phyloP scores from a whole-genome alignment of 92 coral and sea anemone species.

The Siderastrea siderea region DNA sequence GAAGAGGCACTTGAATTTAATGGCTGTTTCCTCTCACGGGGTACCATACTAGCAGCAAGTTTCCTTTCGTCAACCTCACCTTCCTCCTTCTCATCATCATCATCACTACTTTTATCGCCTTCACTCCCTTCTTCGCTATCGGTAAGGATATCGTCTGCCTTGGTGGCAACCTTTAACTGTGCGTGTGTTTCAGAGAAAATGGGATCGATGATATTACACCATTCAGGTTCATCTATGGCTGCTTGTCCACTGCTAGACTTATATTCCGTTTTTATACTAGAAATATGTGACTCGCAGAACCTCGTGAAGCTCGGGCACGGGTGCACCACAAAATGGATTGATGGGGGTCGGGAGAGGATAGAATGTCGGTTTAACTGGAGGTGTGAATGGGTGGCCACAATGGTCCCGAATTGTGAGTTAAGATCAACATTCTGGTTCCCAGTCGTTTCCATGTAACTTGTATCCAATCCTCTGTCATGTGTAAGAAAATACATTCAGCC shows the following conservation, averaged over 20 bases:
- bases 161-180: slow-evolving; percentile 54
- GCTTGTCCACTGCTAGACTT: slow-evolving; percentile 60
- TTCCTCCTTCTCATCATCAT: slow-evolving; percentile 2
- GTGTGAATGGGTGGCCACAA: no score
- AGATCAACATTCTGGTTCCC: no score
- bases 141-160: slow-evolving; percentile 42
- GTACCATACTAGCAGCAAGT: neutral
- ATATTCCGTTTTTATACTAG: no score
- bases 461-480: no score
- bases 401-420: no score
- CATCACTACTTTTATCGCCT: slow-evolving; percentile 1
- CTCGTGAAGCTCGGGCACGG: no score
- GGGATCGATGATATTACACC: slow-evolving; percentile 63
- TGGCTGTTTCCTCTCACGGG: slow-evolving; percentile 31
- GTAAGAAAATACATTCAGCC: no score
- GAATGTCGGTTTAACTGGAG: no score
- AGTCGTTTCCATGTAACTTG: no score
- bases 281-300: no score
- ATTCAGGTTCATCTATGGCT: slow-evolving; percentile 61
- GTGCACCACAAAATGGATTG: no score
- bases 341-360: no score
- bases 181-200: slow-evolving; percentile 25
- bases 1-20: slow-evolving; percentile 51
- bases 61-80: slow-evolving; percentile 9
- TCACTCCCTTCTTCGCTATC: slow-evolving; percentile 20